These are phyloP conservation scores for Caenorhabditis inopinata DNA, from an alignment of 1,140 invertebrate species.

Conservation along the genomic window DNA sequence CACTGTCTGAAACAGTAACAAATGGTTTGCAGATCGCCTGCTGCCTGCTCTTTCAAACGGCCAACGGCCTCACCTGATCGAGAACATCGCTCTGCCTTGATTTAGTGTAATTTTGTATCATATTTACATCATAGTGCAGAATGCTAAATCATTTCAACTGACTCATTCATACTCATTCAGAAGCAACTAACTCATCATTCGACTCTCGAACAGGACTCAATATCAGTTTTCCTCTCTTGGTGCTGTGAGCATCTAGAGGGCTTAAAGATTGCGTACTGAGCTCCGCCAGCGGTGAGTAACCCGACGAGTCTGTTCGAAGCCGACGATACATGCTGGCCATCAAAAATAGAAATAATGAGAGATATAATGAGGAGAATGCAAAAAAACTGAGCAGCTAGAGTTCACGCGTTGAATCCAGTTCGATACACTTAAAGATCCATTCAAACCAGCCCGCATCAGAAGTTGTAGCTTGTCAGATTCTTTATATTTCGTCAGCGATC, in stretches of 20 bases:
- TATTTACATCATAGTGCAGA: not conserved
- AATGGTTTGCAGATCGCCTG: too few species aligned
- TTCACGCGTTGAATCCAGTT: too few species aligned
- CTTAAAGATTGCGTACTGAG: not conserved
- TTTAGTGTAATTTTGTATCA: slow-evolving; percentile 9
- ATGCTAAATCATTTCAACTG: not conserved
- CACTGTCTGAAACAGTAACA: not conserved
- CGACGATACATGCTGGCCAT: not conserved
- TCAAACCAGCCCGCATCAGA: too few species aligned
- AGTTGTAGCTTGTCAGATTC: too few species aligned
- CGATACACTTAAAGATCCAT: too few species aligned
- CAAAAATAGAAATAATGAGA: not conserved
- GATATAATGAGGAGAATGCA: too few species aligned
- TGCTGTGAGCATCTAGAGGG: not conserved
- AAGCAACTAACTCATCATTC: not conserved
- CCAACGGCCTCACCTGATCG: not conserved
- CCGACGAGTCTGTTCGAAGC: not conserved
- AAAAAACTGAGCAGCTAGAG: too few species aligned
- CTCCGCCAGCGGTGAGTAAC: not conserved
- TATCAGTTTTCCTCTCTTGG: not conserved
- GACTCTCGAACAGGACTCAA: slow-evolving; percentile 4
- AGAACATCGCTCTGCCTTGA: slow-evolving; percentile 3
- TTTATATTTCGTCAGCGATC: too few species aligned
- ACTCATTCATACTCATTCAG: not conserved
- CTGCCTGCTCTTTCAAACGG: too few species aligned